Conservation (phyloP, 2,113 vertebrate genomes). For the Nestor notabilis region DNA sequence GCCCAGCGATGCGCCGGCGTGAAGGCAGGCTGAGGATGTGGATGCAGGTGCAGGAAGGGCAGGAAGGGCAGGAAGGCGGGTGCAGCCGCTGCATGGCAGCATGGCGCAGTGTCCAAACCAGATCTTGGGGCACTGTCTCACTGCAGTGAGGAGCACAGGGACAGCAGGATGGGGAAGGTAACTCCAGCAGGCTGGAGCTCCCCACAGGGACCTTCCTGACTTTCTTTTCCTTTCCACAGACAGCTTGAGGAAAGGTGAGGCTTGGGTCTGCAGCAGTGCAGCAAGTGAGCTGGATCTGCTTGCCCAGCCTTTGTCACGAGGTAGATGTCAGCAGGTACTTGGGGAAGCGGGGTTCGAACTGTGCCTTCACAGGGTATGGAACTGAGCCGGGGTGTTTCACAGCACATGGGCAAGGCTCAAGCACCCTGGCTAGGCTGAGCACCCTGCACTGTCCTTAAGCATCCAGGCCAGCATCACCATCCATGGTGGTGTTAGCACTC, state of each 20-base stretch:
- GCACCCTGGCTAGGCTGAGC: neutral
- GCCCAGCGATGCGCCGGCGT: neutral
- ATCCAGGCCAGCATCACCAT: no score
- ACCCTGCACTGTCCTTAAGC: neutral
- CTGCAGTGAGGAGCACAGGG: neutral
- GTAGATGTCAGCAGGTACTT: neutral
- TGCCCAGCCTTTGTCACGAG: neutral
- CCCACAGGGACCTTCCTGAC: neutral
- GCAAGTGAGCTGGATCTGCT: fast-evolving
- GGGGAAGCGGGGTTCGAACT: neutral
- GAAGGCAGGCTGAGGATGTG: neutral
- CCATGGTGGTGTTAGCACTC: neutral
- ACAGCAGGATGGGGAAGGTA: neutral
- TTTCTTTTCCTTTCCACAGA: neutral
- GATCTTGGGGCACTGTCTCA: neutral
- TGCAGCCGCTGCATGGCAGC: neutral
- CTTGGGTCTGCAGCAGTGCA: neutral
- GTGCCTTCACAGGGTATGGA: neutral
- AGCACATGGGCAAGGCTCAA: neutral
- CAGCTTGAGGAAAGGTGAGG: neutral
- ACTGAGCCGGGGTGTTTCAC: neutral
- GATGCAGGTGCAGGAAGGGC: neutral
- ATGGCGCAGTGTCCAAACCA: fast-evolving
- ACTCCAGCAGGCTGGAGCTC: neutral
- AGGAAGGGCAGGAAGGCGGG: neutral